Evolutionary conservation across 2,113 vertebrate genomes (phyloP).

Genomic region (Prietella phreatophila): DNA sequence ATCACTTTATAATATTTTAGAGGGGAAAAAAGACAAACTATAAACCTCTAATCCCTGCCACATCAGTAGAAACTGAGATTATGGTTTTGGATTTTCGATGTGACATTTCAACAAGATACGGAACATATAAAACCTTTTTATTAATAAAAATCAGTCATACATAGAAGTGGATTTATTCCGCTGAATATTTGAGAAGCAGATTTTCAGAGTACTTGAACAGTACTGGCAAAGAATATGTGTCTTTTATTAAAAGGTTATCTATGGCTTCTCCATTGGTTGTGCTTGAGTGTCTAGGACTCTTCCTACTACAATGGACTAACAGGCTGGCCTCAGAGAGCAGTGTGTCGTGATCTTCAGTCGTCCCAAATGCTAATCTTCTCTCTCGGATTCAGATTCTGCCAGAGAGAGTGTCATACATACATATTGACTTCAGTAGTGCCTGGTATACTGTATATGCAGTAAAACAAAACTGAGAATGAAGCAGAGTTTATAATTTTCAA

Average conservation of each 20-base stretch:
- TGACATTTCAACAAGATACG: neutral
- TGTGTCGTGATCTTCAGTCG: constrained; percentile 11
- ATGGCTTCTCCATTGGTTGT: constrained; percentile 73
- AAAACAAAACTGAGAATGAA: neutral
- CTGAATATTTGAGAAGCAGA: constrained; percentile 71
- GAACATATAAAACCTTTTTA: constrained; percentile 83
- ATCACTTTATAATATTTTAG: neutral
- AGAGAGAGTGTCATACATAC: constrained; percentile 53
- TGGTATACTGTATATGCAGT: neutral
- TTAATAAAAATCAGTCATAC: constrained; percentile 77
- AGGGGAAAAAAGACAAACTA: neutral
- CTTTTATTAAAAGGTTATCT: constrained; percentile 59
- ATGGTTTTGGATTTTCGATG: neutral
- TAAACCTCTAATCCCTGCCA: neutral
- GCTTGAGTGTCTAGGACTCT: constrained; percentile 69
- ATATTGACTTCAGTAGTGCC: neutral
- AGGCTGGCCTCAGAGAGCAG: constrained; percentile 29
- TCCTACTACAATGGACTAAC: constrained; percentile 67
- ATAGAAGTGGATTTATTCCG: constrained; percentile 74
- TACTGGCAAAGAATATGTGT: constrained; percentile 74
- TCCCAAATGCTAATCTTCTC: constrained; percentile 73
- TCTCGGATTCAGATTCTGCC: constrained; percentile 87
- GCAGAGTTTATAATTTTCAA: neutral
- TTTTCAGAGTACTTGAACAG: constrained; percentile 76
- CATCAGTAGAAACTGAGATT: neutral